phyloP scores from a whole-genome alignment of 2,113 vertebrate genomes.

The Psilopsiagon aurifrons region DNA sequence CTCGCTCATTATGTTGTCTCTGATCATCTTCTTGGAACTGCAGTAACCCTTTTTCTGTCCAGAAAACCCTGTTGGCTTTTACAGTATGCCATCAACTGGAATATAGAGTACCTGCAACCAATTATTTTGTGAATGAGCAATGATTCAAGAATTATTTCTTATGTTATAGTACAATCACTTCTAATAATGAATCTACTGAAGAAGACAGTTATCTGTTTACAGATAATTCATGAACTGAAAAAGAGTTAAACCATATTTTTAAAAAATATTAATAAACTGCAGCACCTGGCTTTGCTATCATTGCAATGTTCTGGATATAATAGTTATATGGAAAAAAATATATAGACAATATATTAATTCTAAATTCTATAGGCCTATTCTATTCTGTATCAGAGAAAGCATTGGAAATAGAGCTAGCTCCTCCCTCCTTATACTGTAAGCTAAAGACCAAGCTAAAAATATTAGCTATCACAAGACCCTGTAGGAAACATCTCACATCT shows the following conservation, averaged over 20 bases:
- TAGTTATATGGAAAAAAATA: background rate
- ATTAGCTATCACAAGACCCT: background rate
- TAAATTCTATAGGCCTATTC: background rate
- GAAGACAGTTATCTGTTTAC: background rate
- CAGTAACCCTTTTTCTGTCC: background rate
- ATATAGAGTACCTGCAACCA: background rate
- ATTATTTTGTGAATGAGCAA: background rate
- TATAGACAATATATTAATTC: background rate
- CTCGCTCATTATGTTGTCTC: background rate
- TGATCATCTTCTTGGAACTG: background rate
- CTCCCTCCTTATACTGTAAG: background rate
- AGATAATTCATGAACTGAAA: background rate
- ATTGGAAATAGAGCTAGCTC: background rate
- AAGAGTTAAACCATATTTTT: background rate
- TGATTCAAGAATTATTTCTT: slow-evolving; percentile 12
- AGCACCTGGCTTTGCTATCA: background rate
- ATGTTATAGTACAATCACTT: background rate
- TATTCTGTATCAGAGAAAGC: background rate
- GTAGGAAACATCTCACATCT: background rate
- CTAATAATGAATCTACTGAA: background rate
- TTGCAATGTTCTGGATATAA: background rate
- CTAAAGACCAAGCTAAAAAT: background rate
- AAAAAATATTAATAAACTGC: background rate
- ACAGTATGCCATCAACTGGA: background rate
- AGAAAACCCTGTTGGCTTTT: background rate